A percentile compares a stretch with the other conserved stretches of the same genome.
phyloP scores from a whole-genome alignment of 2,797 vertebrate genomes.

The Allobates femoralis region DNA sequence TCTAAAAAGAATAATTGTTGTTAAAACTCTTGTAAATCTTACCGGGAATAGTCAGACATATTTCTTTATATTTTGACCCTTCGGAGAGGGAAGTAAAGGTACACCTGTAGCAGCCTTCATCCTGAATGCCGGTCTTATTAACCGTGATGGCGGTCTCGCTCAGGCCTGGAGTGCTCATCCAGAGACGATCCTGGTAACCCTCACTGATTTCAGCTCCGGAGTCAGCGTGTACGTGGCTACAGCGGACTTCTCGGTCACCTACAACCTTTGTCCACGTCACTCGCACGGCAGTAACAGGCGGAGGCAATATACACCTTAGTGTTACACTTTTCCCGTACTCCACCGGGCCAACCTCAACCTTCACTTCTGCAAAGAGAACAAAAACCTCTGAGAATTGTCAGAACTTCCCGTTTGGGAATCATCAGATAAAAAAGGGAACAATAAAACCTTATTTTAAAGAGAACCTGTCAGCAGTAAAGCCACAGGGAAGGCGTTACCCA shows the following conservation, averaged over 20 bases:
- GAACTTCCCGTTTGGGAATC: background rate
- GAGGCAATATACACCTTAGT: background rate
- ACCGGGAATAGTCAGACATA: constrained; percentile 71
- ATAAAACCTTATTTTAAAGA: too few relatives aligned
- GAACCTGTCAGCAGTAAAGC: too few relatives aligned
- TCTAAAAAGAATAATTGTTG: background rate
- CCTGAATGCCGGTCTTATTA: constrained; percentile 61
- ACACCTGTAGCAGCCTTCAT: constrained; percentile 73
- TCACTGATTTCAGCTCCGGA: constrained; percentile 63
- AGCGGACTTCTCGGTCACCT: constrained; percentile 45
- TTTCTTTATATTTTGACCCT: constrained; percentile 62
- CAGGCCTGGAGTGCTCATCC: constrained; percentile 60
- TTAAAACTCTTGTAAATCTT: constrained; percentile 60
- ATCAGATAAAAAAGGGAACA: background rate
- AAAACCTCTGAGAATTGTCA: background rate
- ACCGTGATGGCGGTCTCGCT: constrained; percentile 67
- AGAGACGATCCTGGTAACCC: constrained; percentile 40
- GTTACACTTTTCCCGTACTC: background rate
- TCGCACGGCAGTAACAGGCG: constrained; percentile 66
- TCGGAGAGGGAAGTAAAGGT: constrained; percentile 69
- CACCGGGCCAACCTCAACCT: background rate
- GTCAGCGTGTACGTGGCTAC: constrained; percentile 66
- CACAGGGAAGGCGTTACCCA: too few relatives aligned
- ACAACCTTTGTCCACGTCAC: constrained; percentile 72
- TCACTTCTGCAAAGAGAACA: background rate